Evolutionary conservation across 2,888 invertebrate genomes (phyloP), one percentile per base, ranked within the genome.

Genomic region (Drosophila nigritarsus): DNA sequence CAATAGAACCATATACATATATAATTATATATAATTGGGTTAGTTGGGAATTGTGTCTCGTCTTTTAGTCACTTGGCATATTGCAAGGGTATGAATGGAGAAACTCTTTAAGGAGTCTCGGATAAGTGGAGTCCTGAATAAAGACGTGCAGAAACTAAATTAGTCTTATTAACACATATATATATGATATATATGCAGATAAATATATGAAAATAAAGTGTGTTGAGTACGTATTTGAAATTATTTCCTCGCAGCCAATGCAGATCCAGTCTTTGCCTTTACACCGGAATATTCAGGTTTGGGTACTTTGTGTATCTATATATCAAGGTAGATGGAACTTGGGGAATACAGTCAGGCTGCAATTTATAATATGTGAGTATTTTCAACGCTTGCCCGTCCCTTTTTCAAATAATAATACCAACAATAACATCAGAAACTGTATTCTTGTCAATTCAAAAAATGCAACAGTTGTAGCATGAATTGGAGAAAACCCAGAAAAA

Each of bases 1-100:
- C 82, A 84, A 64, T 59, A 63, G 27, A 11, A 15, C 0, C 20
- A 5, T 1, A 15, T 45, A 15, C 3, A 38, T 38, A 18, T 45
- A 36, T 20, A 29, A 30, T 5, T 9, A 11, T 27, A 40, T 15
- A 30, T 49, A 62, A 32, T 4, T 29, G 5, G 49, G 2, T 34
- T 49, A 13, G 24, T 50, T 60, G 27, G 9, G 32, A 32, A 13
- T 24, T 11, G 13, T 8, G 49, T 6, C 6, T 51, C 13, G 24
- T 27, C 7, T 7, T 6, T 30, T 7, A 72, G 80, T 73, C 55
- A 92, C 91, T 90, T 91, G 69, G 90, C 91, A 78, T 80, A 84
- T 11, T 73, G 84, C 30, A 83, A 79, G 0, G 83, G 71, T 7
- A 13, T 83, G 75, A 90, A 72, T 11, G 83, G 69, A 91, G 68